A percentile compares a stretch with the other conserved stretches of the same genome.
Conservation (phyloP, 2,888 invertebrate genomes). For the Drosophila robusta region DNA sequence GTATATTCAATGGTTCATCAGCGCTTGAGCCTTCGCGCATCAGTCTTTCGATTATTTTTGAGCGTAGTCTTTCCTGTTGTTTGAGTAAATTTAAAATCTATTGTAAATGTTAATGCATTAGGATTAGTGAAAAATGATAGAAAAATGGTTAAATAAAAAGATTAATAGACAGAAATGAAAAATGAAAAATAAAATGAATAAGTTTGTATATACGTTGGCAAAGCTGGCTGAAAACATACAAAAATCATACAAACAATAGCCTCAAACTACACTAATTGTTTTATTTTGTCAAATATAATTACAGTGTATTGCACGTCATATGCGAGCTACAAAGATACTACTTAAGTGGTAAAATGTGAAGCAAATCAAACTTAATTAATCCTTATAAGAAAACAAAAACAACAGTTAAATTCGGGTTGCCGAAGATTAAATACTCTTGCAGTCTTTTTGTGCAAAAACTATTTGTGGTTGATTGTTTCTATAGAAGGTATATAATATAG, state of each 20-base stretch:
- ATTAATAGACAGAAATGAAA: slow-evolving; percentile 7
- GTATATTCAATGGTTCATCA: slow-evolving; percentile 94
- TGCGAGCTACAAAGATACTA: slow-evolving; percentile 26
- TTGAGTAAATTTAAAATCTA: slow-evolving; percentile 82
- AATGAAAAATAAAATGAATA: slow-evolving; percentile 6
- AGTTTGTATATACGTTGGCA: slow-evolving; percentile 1
- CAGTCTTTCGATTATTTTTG: slow-evolving; percentile 92
- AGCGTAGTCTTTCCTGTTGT: slow-evolving; percentile 90
- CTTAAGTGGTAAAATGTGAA: slow-evolving; percentile 15
- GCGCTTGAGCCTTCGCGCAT: slow-evolving; percentile 94
- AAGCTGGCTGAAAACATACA: slow-evolving; percentile 27
- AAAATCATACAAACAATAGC: slow-evolving; percentile 22
- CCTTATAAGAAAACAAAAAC: slow-evolving; percentile 6
- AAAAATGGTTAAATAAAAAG: slow-evolving; percentile 26
- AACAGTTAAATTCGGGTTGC: neutral
- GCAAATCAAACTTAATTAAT: slow-evolving; percentile 26
- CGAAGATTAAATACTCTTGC: neutral
- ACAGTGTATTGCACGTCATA: slow-evolving; percentile 24
- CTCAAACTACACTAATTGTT: slow-evolving; percentile 30
- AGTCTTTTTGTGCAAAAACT: neutral
- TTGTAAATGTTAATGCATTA: slow-evolving; percentile 74
- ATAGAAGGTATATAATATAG: no score
- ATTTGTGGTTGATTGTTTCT: no score
- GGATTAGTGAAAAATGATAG: slow-evolving; percentile 49
- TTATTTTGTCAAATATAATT: slow-evolving; percentile 34